These are phyloP conservation scores for Heteractis magnifica DNA, from an alignment of 92 coral and sea anemone genomes.

Conservation along the genomic window DNA sequence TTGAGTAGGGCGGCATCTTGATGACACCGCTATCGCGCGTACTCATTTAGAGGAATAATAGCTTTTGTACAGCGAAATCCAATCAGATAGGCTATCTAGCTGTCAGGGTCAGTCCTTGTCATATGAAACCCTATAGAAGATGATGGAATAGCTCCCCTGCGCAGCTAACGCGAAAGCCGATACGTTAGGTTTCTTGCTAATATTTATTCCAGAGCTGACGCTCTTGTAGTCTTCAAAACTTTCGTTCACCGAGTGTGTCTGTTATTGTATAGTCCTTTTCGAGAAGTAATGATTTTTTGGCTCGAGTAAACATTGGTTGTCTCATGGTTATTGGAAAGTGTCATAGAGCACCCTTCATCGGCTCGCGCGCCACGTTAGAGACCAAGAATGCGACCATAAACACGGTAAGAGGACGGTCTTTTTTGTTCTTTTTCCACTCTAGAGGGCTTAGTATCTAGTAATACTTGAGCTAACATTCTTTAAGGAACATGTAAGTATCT, in stretches of 20 bases:
- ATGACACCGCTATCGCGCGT: constrained; percentile 32
- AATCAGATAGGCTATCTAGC: constrained; percentile 19
- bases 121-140: constrained; percentile 20
- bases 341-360: constrained; percentile 17
- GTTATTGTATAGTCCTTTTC: neutral
- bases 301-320: neutral
- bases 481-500: constrained; percentile 39
- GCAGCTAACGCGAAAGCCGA: constrained; percentile 41
- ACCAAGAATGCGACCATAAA: constrained; percentile 34
- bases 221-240: constrained; percentile 16
- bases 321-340: constrained; percentile 13
- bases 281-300: neutral
- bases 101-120: constrained; percentile 33
- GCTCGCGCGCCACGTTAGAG: constrained; percentile 32
- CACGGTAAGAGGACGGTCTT: constrained; percentile 27
- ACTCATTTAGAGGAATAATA: constrained; percentile 33
- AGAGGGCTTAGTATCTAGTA: neutral
- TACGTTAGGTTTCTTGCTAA: constrained; percentile 30
- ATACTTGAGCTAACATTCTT: constrained; percentile 33
- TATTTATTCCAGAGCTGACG: constrained; percentile 40
- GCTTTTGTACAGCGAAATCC: constrained; percentile 26
- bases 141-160: constrained; percentile 53
- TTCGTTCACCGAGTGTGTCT: neutral
- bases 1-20: constrained; percentile 30
- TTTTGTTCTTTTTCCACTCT: constrained; percentile 2